Evolutionary conservation across 2,113 vertebrate species (phyloP).

Genomic region (Vicugna pacos): DNA sequence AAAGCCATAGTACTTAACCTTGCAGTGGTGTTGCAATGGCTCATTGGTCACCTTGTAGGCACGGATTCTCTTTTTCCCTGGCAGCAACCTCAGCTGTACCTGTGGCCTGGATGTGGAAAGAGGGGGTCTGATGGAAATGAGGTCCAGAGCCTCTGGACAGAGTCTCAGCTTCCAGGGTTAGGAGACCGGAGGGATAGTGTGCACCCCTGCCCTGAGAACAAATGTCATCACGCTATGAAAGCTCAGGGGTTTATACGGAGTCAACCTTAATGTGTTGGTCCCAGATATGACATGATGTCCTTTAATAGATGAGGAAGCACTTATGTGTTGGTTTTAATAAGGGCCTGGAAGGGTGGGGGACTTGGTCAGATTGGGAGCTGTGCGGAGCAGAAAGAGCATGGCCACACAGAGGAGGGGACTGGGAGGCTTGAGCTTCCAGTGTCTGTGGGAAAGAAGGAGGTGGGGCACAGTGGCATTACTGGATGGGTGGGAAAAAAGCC

Average conservation of each 20-base stretch:
- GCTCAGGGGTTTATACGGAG: neutral
- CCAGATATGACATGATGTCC: neutral
- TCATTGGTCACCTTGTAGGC: neutral
- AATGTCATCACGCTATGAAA: neutral
- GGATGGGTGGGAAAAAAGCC: too few species aligned
- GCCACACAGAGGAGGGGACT: too few species aligned
- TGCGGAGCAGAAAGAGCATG: too few species aligned
- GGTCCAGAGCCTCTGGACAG: neutral
- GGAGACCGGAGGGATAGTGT: neutral
- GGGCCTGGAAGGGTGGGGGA: too few species aligned
- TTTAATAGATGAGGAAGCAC: neutral
- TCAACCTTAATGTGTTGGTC: neutral
- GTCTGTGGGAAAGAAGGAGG: too few species aligned
- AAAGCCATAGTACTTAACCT: neutral
- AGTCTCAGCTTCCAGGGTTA: neutral
- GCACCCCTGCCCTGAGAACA: neutral
- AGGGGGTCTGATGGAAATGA: neutral
- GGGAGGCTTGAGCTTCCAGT: too few species aligned
- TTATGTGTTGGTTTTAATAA: neutral
- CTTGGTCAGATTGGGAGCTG: too few species aligned
- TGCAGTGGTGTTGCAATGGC: neutral
- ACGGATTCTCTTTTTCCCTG: neutral
- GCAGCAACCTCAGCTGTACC: neutral
- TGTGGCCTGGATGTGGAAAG: neutral
- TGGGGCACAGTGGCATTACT: too few species aligned